Base-by-base conservation (phyloP, 2,797 vertebrate genomes). In the Thamnophis elegans region DNA sequence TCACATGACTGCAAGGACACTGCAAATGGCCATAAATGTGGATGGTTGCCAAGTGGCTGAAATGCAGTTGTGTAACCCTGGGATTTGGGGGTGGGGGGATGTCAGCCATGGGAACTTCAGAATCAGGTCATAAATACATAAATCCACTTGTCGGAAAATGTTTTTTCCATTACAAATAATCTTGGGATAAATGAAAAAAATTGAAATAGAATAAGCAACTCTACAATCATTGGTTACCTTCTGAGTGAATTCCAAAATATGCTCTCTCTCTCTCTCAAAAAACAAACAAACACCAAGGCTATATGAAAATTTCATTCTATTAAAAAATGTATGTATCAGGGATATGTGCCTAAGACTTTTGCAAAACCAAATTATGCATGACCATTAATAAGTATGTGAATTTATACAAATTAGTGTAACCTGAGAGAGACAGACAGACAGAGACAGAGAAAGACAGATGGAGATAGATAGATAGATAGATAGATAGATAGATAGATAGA, bases 21-120 rank as follows among this genome's bases (percentile, higher is more conserved):
- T n/a, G 28, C 12, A 65, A 65, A 65, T 65, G 62, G 13, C 13
- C 62, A 14, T 65, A n/a, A 65, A 65, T n/a, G 62, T 65, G 28
- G 62, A 14, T 0, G 1, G 62, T n/a, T 65, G 62, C 62, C 62
- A 65, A 65, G 28, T 65, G 62, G 28, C 28, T 65, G 28, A n/a
- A 65, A 65, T 65, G 5, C 0, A 0, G 28, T n/a, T 62, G 12
- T 28, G 60, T 62, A 11, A 62, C 60, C 60, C 4, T 13, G 4
- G 5, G 13, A 14, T 0, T 47, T 2, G 59, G 0, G 5, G 28
- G 60, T 1, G 7, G 10, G 4, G 2, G 8, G 10, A 12, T 2
- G 8, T 60, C 28, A 16, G 28, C 28, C 62, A n/a, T 16, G 62
- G 28, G 28, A 65, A 65, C 28, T 65, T 65, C 62, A 32, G 62